Percentiles rank a stretch among this genome's conserved stretches.
These are phyloP conservation scores for Phocides pigmalion DNA, from an alignment of 1,140 invertebrate species.

Conservation along the genomic window DNA sequence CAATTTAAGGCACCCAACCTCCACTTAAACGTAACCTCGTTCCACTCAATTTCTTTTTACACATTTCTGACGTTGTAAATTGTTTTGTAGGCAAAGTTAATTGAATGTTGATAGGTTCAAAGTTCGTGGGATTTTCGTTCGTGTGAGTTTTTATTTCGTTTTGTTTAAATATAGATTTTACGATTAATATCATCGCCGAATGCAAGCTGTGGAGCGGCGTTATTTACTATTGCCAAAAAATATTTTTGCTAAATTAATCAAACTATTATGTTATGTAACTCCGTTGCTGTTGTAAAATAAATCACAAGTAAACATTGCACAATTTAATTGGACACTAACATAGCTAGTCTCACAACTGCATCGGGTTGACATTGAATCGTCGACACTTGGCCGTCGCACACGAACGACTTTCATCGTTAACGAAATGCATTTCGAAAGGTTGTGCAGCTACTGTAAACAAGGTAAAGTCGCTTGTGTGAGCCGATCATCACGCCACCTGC, in stretches of 20 bases:
- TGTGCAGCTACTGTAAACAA: slow-evolving; percentile 16
- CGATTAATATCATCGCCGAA: too few relatives aligned
- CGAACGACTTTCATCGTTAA: slow-evolving; percentile 15
- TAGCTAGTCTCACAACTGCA: neutral
- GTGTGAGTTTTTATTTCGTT: too few relatives aligned
- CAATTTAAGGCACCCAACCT: slow-evolving; percentile 39
- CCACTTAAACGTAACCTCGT: slow-evolving; percentile 26
- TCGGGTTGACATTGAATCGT: slow-evolving; percentile 11
- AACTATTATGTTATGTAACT: too few relatives aligned
- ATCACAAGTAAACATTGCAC: too few relatives aligned
- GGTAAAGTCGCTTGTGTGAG: slow-evolving; percentile 20
- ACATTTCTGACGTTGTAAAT: slow-evolving; percentile 26
- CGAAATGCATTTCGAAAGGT: slow-evolving; percentile 21
- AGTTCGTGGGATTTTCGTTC: slow-evolving; percentile 4
- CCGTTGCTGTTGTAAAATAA: too few relatives aligned
- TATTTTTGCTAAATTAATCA: too few relatives aligned
- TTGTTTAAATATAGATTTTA: too few relatives aligned
- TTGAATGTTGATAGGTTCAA: slow-evolving; percentile 17
- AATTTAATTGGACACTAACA: too few relatives aligned
- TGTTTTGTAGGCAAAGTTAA: slow-evolving; percentile 13
- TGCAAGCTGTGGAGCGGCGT: too few relatives aligned
- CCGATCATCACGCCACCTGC: slow-evolving; percentile 12
- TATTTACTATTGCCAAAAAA: too few relatives aligned
- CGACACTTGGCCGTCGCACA: slow-evolving; percentile 14
- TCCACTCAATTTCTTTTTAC: slow-evolving; percentile 26